Evolutionary conservation across 2,113 vertebrate genomes (phyloP).

Genomic region (Brachirus orientalis): DNA sequence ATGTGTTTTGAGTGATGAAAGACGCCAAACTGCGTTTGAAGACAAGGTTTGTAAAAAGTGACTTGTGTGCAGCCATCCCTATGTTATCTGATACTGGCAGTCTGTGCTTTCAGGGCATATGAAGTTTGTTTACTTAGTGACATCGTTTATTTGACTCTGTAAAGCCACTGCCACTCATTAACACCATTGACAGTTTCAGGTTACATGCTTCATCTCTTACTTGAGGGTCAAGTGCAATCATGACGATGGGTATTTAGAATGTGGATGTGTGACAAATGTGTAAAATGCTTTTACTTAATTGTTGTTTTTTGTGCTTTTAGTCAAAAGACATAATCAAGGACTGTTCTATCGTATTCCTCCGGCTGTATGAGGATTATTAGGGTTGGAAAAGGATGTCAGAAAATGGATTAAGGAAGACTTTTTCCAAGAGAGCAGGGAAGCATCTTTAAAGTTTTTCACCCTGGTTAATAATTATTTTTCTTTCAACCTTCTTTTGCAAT

Average conservation of each 20-base stretch:
- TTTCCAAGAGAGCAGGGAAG: too few species aligned
- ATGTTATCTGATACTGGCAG: slow-evolving; percentile 68
- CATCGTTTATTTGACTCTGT: slow-evolving; percentile 80
- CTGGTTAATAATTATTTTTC: not conserved
- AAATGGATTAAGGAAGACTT: too few species aligned
- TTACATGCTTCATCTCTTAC: slow-evolving; percentile 56
- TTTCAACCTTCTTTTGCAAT: not conserved
- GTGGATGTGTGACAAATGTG: not conserved
- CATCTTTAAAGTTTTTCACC: not conserved
- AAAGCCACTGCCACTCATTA: slow-evolving; percentile 65
- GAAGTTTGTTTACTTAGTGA: slow-evolving; percentile 77
- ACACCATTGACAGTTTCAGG: slow-evolving; percentile 75
- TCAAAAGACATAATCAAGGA: not conserved
- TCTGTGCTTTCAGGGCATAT: slow-evolving; percentile 75
- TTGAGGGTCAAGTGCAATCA: slow-evolving; percentile 62
- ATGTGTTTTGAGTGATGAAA: slow-evolving; percentile 77
- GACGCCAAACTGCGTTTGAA: slow-evolving; percentile 57
- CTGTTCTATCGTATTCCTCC: not conserved
- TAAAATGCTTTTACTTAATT: not conserved
- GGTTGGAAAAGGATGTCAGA: not conserved
- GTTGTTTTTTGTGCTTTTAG: not conserved
- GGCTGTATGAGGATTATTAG: not conserved
- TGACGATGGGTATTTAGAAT: not conserved
- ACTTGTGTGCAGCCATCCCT: slow-evolving; percentile 66
- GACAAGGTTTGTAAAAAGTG: slow-evolving; percentile 54